Percentiles rank a stretch among this genome's conserved stretches.
These are phyloP conservation scores for Gopherus evgoodei DNA, from an alignment of 2,113 vertebrate species.

Conservation along the genomic window DNA sequence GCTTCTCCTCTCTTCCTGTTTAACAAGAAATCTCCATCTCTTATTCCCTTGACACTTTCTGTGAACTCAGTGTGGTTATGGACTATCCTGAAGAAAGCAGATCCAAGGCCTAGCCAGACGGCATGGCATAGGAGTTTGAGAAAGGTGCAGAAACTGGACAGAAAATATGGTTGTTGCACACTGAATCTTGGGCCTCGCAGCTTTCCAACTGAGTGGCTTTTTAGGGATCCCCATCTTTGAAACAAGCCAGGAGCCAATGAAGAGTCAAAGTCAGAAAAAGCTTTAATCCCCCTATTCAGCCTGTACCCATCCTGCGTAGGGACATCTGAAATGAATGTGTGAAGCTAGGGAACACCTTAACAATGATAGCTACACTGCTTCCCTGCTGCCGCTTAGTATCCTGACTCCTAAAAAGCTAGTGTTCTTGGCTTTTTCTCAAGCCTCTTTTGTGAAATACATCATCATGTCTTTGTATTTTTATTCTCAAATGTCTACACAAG, in stretches of 20 bases:
- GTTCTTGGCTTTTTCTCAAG: constrained; percentile 38
- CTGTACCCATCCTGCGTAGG: accelerated
- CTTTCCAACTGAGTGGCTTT: neutral
- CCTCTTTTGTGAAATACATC: constrained; percentile 37
- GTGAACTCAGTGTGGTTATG: neutral
- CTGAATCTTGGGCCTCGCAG: neutral
- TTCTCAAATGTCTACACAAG: constrained; percentile 50
- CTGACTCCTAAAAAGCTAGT: neutral
- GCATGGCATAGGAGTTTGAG: neutral
- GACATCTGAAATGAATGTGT: neutral
- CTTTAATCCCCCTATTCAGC: neutral
- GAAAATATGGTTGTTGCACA: neutral
- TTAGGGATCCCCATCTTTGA: neutral
- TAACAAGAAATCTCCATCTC: neutral
- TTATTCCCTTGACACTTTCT: neutral
- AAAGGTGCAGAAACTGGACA: constrained; percentile 11
- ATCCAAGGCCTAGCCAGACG: neutral
- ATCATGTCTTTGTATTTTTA: constrained; percentile 41
- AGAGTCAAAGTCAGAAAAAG: neutral
- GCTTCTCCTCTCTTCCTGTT: neutral
- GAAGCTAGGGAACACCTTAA: neutral
- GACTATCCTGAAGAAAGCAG: neutral
- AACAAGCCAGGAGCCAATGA: neutral
- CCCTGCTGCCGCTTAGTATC: neutral
- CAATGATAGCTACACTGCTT: constrained; percentile 9